phyloP scores from a whole-genome alignment of 2,797 vertebrate species.

The Coregonus ussuriensis region DNA sequence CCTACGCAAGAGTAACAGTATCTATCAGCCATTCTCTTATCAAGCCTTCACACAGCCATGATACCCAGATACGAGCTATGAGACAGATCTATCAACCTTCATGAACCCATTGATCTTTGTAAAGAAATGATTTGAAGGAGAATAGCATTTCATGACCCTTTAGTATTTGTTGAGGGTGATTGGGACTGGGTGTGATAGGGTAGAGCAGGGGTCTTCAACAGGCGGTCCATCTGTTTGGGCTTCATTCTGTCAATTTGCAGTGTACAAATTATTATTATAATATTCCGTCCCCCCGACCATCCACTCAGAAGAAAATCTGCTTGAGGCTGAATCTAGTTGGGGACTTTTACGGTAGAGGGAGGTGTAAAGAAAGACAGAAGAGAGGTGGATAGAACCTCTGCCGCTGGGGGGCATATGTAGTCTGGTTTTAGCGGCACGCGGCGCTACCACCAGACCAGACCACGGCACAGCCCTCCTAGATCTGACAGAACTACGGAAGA shows the following conservation, averaged over 20 bases:
- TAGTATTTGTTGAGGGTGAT: no score
- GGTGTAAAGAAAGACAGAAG: neutral
- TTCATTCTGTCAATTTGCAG: no score
- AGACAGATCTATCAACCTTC: neutral
- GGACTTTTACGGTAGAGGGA: no score
- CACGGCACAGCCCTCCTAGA: conserved; percentile 4
- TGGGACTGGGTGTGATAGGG: no score
- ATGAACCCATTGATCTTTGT: neutral
- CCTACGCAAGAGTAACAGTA: conserved; percentile 24
- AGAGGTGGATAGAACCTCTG: neutral
- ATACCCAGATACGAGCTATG: neutral
- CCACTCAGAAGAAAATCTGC: no score
- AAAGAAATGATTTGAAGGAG: no score
- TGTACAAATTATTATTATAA: no score
- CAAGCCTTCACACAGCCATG: neutral
- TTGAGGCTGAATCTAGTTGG: no score
- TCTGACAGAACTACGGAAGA: neutral
- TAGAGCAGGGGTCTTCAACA: no score
- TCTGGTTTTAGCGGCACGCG: neutral
- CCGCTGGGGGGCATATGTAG: neutral
- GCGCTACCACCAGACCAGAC: neutral
- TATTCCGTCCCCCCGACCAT: no score
- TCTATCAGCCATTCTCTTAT: conserved; percentile 6
- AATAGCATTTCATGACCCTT: no score
- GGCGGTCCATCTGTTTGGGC: no score